Conservation (phyloP, 2,888 invertebrate species). For the Scaptomyza flava region DNA sequence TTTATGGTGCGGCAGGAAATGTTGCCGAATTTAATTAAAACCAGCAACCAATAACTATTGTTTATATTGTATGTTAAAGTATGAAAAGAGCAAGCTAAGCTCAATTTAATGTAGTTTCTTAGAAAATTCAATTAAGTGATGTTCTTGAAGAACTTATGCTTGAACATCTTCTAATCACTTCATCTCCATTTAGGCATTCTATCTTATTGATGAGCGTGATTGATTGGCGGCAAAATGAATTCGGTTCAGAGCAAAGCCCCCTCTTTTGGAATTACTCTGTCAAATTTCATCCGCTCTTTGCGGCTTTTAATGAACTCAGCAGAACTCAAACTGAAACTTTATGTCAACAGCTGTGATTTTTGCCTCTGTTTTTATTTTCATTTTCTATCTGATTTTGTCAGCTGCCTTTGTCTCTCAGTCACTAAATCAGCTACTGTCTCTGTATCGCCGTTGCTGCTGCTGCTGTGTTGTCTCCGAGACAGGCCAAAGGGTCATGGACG, state of each 20-base stretch:
- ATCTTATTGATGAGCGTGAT: slow-evolving; percentile 26
- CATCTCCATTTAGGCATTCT: neutral
- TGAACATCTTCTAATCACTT: neutral
- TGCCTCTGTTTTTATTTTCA: slow-evolving; percentile 18
- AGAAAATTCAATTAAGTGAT: neutral
- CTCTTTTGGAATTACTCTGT: neutral
- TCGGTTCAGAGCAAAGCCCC: neutral
- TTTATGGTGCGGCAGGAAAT: slow-evolving; percentile 61
- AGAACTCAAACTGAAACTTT: slow-evolving; percentile 55
- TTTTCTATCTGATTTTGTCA: slow-evolving; percentile 36
- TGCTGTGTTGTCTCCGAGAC: slow-evolving; percentile 37
- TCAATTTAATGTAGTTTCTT: neutral
- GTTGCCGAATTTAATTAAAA: slow-evolving; percentile 54
- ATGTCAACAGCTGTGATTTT: slow-evolving; percentile 67
- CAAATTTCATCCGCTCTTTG: slow-evolving; percentile 41
- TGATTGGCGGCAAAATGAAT: slow-evolving; percentile 31
- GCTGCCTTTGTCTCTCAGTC: slow-evolving; percentile 26
- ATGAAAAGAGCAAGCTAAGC: neutral
- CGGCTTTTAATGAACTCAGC: slow-evolving; percentile 57
- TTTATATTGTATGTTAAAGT: neutral
- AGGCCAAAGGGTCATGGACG: slow-evolving; percentile 78
- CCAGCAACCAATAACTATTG: slow-evolving; percentile 7
- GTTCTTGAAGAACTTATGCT: neutral
- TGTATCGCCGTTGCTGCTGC: slow-evolving; percentile 17
- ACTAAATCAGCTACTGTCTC: slow-evolving; percentile 10